Percentiles rank a stretch among this genome's conserved stretches.
Evolutionary conservation across 1,140 invertebrate genomes (phyloP).

Genomic region (Plectrocnemia conspersa): DNA sequence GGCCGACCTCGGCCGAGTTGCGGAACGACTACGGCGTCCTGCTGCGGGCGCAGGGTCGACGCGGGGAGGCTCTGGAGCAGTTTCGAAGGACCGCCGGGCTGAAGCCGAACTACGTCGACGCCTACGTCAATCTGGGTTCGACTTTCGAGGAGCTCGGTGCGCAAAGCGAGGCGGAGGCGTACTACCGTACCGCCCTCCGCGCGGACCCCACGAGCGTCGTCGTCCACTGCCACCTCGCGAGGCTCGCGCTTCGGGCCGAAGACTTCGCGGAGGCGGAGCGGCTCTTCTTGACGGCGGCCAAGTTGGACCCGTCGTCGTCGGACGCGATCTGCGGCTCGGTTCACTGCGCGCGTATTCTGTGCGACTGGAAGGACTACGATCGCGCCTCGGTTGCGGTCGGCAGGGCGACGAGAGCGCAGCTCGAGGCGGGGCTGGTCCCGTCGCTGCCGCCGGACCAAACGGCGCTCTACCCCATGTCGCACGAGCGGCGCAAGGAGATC

Average conservation of each 20-base stretch:
- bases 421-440: constrained; percentile 93
- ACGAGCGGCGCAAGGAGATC: constrained; percentile 93
- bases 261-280: constrained; percentile 98
- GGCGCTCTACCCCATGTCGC: constrained; percentile 96
- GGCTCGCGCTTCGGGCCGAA: constrained; percentile 98
- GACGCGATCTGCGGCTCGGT: constrained; percentile 99
- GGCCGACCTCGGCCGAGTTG: constrained; percentile 98
- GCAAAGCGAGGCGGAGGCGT: constrained; percentile 92
- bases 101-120: constrained; percentile 93
- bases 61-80: constrained; percentile 96
- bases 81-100: constrained; percentile 98
- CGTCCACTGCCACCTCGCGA: constrained; percentile 98
- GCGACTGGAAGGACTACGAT: constrained; percentile 99
- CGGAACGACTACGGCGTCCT: constrained; percentile 98
- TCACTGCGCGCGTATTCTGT: constrained; percentile 98
- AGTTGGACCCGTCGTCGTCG: constrained; percentile 97
- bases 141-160: constrained; percentile 99
- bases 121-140: constrained; percentile 99
- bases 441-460: constrained; percentile 99
- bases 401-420: too few species aligned
- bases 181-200: constrained; percentile 95
- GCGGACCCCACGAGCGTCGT: constrained; percentile 99
- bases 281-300: constrained; percentile 95
- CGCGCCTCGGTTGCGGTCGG: constrained; percentile 90
- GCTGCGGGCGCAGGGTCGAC: constrained; percentile 93